phyloP scores from a whole-genome alignment of 2,797 vertebrate species.

The Ctenosaura bakeri region DNA sequence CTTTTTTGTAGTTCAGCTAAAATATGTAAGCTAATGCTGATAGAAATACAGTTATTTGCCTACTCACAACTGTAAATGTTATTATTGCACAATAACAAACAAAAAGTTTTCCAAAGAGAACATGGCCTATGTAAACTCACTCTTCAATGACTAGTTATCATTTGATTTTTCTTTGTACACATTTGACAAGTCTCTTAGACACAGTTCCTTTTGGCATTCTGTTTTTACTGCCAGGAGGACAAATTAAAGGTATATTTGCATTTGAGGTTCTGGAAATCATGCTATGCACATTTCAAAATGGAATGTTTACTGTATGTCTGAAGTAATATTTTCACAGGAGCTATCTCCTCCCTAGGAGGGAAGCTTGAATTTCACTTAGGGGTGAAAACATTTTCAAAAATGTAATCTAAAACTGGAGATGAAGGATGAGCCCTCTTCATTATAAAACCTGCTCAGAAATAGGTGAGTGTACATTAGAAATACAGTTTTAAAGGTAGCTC shows the following conservation, averaged over 20 bases:
- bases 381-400: constrained; percentile 46
- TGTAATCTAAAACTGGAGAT: constrained; percentile 8
- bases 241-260: not conserved
- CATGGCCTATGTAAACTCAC: not conserved
- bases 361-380: constrained; percentile 30
- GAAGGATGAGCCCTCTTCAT: constrained; percentile 27
- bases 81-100: not conserved
- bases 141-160: not conserved
- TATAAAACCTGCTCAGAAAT: constrained; percentile 27
- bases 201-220: not conserved
- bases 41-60: not conserved
- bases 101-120: not conserved
- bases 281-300: constrained; percentile 17
- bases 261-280: constrained; percentile 20
- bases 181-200: accelerated
- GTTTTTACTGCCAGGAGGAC: not conserved
- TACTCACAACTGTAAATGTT: not conserved
- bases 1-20: not conserved
- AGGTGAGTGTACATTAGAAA: constrained; percentile 50
- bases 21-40: not conserved
- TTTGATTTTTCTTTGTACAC: not conserved
- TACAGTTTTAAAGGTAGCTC: constrained; percentile 43
- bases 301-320: constrained; percentile 6
- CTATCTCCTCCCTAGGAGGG: not conserved
- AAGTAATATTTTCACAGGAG: constrained; percentile 17